A percentile compares a stretch with the other conserved stretches of the same genome.
phyloP scores from a whole-genome alignment of 2,888 invertebrate species.

The Agrotis ipsilon region DNA sequence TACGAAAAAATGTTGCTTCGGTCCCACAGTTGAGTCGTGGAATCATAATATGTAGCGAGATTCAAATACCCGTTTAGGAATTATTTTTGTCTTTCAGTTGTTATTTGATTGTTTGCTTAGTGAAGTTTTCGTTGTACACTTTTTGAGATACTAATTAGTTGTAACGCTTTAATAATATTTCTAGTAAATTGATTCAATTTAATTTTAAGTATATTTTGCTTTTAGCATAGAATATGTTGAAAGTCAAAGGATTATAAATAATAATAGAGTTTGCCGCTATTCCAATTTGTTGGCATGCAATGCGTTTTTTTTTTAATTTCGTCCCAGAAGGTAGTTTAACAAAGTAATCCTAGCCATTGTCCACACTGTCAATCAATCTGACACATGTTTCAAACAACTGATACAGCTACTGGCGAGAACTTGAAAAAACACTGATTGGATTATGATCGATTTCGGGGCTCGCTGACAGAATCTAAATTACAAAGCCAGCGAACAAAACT shows the following conservation, averaged over 20 bases:
- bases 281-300: background rate
- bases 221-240: background rate
- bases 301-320: too few relatives aligned
- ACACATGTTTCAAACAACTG: slow-evolving; percentile 47
- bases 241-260: background rate
- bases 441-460: slow-evolving; percentile 38
- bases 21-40: slow-evolving; percentile 52
- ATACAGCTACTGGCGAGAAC: slow-evolving; percentile 11
- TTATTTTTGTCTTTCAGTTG: slow-evolving; percentile 1
- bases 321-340: too few relatives aligned
- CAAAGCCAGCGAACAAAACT: slow-evolving; percentile 30
- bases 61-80: slow-evolving; percentile 20
- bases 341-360: slow-evolving; percentile 16
- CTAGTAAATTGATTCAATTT: too few relatives aligned
- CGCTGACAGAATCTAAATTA: slow-evolving; percentile 49
- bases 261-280: too few relatives aligned
- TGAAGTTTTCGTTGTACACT: background rate
- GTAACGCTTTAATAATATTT: background rate
- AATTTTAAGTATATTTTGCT: background rate
- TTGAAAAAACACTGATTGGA: slow-evolving; percentile 24
- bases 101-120: slow-evolving; percentile 1
- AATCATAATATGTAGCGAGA: slow-evolving; percentile 17
- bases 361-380: slow-evolving; percentile 49
- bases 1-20: slow-evolving; percentile 41
- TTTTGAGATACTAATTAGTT: background rate